phyloP scores from a whole-genome alignment of 2,888 invertebrate species.

The Andrena chrysosceles region DNA sequence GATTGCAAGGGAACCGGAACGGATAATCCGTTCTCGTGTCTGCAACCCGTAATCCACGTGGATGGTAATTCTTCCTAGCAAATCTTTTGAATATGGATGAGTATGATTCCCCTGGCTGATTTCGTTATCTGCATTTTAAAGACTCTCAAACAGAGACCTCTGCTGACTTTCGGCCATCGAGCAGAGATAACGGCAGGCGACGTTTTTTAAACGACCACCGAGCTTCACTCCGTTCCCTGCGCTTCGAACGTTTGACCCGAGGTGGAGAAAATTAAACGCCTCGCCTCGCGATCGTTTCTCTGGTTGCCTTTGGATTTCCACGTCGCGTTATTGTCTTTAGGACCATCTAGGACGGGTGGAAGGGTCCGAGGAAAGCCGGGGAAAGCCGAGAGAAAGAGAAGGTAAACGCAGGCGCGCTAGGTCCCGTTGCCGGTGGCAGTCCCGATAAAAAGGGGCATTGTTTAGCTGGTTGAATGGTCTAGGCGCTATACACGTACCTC shows the following conservation, averaged over 20 bases:
- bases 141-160: neutral
- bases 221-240: no score
- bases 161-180: neutral
- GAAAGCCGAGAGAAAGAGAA: neutral
- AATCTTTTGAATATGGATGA: conserved; percentile 51
- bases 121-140: conserved; percentile 34
- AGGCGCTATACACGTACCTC: conserved; percentile 32
- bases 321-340: conserved; percentile 13
- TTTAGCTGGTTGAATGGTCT: conserved; percentile 49
- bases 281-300: neutral
- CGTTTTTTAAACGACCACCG: no score
- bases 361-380: neutral
- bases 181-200: no score
- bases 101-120: conserved; percentile 37
- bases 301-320: neutral
- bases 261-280: no score
- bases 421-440: neutral
- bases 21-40: conserved; percentile 34
- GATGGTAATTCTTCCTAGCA: conserved; percentile 27
- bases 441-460: conserved; percentile 38
- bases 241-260: no score
- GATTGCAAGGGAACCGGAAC: neutral
- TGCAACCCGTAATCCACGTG: conserved; percentile 35
- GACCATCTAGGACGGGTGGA: neutral
- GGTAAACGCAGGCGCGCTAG: neutral